phyloP scores from a whole-genome alignment of 2,113 vertebrate species.

The Alexandromys fortis region DNA sequence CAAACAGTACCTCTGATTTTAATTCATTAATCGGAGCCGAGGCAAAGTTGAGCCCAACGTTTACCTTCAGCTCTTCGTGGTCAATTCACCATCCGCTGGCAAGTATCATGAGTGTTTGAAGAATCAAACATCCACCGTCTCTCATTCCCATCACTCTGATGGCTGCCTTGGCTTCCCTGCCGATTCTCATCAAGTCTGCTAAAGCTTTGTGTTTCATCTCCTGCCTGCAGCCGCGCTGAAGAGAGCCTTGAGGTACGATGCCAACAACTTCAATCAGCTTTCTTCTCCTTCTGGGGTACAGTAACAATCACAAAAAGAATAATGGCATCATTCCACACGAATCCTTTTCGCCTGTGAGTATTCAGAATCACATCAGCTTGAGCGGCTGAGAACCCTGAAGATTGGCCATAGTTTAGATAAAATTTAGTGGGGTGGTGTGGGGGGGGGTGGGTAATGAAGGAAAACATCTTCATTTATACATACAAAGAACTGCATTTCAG shows the following conservation, averaged over 20 bases:
- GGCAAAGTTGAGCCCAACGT: neutral
- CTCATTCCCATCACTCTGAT: neutral
- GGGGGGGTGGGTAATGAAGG: neutral
- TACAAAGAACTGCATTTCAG: constrained; percentile 57
- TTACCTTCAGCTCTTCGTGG: neutral
- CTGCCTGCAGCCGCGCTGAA: neutral
- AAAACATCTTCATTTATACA: constrained; percentile 73
- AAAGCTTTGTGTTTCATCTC: neutral
- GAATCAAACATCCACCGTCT: neutral
- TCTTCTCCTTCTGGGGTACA: constrained; percentile 23
- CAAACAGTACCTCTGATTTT: neutral
- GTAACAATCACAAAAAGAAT: neutral
- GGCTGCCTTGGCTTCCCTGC: neutral
- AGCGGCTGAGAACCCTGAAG: constrained; percentile 60
- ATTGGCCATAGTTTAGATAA: constrained; percentile 63
- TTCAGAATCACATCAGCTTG: constrained; percentile 66
- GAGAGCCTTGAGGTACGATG: neutral
- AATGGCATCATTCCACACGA: constrained; percentile 5
- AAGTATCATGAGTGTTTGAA: neutral
- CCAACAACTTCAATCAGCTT: neutral
- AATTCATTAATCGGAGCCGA: constrained; percentile 36
- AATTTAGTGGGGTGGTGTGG: neutral
- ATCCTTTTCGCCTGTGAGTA: constrained; percentile 38
- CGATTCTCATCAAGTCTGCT: neutral
- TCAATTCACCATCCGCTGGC: constrained; percentile 14